Evolutionary conservation across 92 coral and sea anemone species (phyloP).

Genomic region (Zoanthus solanderi): DNA sequence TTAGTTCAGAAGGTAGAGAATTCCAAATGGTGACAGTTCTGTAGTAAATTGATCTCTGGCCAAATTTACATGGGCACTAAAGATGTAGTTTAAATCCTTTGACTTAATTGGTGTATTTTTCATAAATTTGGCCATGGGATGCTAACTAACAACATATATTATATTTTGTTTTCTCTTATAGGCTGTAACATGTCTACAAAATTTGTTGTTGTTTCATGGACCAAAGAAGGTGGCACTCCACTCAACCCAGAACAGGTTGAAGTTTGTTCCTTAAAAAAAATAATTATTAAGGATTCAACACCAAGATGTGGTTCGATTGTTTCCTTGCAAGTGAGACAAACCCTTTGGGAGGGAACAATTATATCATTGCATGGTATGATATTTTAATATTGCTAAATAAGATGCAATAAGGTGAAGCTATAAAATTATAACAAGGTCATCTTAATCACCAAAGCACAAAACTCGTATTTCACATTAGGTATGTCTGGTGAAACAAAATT

Average conservation of each 20-base stretch:
- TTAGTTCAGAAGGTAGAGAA: no score
- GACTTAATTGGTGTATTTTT: no score
- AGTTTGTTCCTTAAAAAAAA: slow-evolving; percentile 13
- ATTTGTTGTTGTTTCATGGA: slow-evolving; percentile 25
- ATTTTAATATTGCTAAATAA: neutral
- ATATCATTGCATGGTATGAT: neutral
- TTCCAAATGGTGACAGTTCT: no score
- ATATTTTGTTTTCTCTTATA: neutral
- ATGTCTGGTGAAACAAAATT: no score
- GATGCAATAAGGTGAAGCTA: neutral
- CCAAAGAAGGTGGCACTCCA: slow-evolving; percentile 15
- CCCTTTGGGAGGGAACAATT: slow-evolving; percentile 46
- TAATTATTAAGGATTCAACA: neutral
- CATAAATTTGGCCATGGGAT: no score
- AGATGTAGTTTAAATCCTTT: no score
- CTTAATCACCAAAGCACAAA: no score
- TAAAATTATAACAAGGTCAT: no score
- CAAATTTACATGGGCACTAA: no score
- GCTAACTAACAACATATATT: neutral
- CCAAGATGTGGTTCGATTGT: slow-evolving; percentile 11
- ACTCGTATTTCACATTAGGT: no score
- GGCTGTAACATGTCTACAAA: neutral
- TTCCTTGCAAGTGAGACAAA: slow-evolving; percentile 21
- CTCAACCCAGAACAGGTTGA: slow-evolving; percentile 37
- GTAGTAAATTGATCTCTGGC: no score